Conservation (phyloP, 1,140 invertebrate species). For the Epicauta chinensis region DNA sequence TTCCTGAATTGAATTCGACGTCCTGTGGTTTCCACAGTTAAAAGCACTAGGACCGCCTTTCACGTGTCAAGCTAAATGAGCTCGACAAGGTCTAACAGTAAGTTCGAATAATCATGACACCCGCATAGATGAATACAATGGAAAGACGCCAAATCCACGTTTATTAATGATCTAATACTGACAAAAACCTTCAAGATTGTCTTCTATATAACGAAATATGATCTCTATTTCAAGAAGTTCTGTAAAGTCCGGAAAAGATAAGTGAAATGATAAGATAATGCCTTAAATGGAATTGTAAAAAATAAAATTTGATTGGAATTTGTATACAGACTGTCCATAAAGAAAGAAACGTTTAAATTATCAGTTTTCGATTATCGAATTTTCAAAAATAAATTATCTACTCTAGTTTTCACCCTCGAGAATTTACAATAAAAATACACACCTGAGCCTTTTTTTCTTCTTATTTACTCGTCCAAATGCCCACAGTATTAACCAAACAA, state of each 20-base stretch:
- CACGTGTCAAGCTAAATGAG: conserved; percentile 31
- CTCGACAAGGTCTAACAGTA: conserved; percentile 26
- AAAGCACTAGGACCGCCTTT: conserved; percentile 44
- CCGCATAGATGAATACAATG: conserved; percentile 28
- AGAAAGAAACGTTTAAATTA: no score
- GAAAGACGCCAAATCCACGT: conserved; percentile 28
- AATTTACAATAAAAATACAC: no score
- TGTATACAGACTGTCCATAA: no score
- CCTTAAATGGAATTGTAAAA: neutral
- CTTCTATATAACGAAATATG: conserved; percentile 23
- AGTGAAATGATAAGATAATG: neutral
- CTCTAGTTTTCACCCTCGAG: no score
- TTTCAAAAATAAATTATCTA: no score
- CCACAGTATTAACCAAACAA: no score
- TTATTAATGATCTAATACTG: conserved; percentile 26
- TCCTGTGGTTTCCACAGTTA: conserved; percentile 18
- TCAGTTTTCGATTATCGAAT: no score
- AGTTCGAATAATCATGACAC: conserved; percentile 27
- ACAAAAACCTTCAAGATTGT: conserved; percentile 19
- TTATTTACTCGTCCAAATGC: no score
- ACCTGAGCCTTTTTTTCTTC: no score
- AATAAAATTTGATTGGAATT: neutral
- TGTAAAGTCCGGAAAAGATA: neutral
- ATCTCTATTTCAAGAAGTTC: conserved; percentile 13
- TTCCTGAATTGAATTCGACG: conserved; percentile 18